Base-by-base conservation (phyloP, 2,888 invertebrate genomes). In the Nephrocerus scutellatus region DNA sequence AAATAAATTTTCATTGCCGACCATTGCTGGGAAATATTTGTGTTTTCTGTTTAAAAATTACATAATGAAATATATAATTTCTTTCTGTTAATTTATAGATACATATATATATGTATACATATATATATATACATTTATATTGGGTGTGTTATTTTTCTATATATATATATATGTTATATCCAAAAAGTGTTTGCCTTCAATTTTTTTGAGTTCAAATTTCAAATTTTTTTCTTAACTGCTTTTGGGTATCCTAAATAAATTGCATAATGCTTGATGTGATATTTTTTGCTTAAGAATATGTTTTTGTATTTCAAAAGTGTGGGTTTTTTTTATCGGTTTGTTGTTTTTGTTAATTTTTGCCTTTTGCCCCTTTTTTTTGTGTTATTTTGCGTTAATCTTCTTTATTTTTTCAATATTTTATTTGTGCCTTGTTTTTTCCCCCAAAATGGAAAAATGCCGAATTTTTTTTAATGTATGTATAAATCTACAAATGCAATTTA, bases 1-100 rank as follows among this genome's bases (percentile, higher is more conserved):
- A 44, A 47, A 52, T 52, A 53, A 52, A 47, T 50, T 50, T 50
- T 50, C 51, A 47, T 49, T 53, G 34, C 39, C 52, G 51, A 53
- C 48, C 49, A 51, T 53, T 53, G 53, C 46, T 47, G 50, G 50
- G 53, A 50, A 47, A 51, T 49, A 42, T 46, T 32, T 39, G 34
- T 40, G 41, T 43, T 33, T n/a, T n/a, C n/a, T n/a, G n/a, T n/a
- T n/a, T n/a, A n/a, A n/a, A n/a, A n/a, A n/a, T n/a, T n/a, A n/a
- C n/a, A n/a, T n/a, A n/a, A n/a, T n/a, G n/a, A n/a, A n/a, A n/a
- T n/a, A n/a, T n/a, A 25, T 30, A 39, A 30, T 38, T 31, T 38
- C 33, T 33, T 29, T 36, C 39, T 30, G 30, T 39, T 30, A 38
- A 39, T 36, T 42, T 38, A 26, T 47, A 43, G 42, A 44, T 47